Evolutionary conservation across 2,113 vertebrate species (phyloP).

Genomic region (Chaenocephalus aceratus): DNA sequence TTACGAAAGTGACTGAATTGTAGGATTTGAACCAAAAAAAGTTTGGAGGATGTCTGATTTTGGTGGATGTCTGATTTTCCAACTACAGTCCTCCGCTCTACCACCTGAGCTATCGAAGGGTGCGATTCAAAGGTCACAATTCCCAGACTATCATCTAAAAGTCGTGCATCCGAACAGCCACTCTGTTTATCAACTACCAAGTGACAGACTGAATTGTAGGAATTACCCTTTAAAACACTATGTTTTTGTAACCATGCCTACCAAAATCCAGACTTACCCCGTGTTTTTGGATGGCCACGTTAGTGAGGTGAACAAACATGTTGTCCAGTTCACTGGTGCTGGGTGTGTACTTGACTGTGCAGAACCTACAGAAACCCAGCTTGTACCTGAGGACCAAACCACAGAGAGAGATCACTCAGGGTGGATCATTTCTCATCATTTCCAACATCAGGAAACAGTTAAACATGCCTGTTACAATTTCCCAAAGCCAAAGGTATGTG

Average conservation of each 20-base stretch:
- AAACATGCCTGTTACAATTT: background rate
- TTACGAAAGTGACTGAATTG: background rate
- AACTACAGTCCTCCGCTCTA: constrained; percentile 89
- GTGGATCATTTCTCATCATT: too few relatives aligned
- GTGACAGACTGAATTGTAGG: background rate
- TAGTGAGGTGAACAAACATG: constrained; percentile 99
- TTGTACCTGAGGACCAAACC: constrained; percentile 88
- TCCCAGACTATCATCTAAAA: too few relatives aligned
- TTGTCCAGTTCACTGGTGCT: constrained; percentile 98
- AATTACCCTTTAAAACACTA: background rate
- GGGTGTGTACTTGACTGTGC: constrained; percentile 97
- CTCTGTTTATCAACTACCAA: background rate
- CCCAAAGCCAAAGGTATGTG: background rate
- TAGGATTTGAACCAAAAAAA: constrained; percentile 5
- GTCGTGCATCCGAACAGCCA: background rate
- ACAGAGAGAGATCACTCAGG: background rate
- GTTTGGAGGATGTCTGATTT: too few relatives aligned
- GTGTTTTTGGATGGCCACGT: constrained; percentile 98
- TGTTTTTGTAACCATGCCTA: too few relatives aligned
- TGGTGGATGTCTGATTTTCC: rapidly evolving
- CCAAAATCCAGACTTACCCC: constrained; percentile 80
- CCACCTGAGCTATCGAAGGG: constrained; percentile 90
- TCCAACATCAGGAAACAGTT: background rate
- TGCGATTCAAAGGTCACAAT: too few relatives aligned
- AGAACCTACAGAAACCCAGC: constrained; percentile 97